phyloP scores from a whole-genome alignment of 2,797 vertebrate species.

The Scomberomorus guttatus region DNA sequence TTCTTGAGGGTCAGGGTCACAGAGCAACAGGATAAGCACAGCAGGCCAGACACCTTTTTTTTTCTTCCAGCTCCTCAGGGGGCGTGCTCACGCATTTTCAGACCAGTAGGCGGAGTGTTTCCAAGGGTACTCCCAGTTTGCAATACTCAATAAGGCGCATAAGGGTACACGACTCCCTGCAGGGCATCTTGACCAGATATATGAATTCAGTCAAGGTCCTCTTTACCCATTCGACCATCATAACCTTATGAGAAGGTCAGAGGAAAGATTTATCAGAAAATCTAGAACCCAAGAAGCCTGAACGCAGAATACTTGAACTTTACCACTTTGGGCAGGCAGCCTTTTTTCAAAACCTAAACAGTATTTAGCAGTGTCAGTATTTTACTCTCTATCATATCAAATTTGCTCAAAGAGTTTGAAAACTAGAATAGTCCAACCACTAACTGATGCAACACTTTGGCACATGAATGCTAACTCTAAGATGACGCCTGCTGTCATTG shows the following conservation, averaged over 20 bases:
- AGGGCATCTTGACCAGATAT: not conserved
- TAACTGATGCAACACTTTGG: constrained; percentile 21
- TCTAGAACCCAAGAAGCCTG: no score
- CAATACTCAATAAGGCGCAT: not conserved
- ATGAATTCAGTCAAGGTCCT: not conserved
- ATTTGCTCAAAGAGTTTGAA: constrained; percentile 10
- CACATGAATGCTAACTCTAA: not conserved
- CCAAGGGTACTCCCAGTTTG: not conserved
- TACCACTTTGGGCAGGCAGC: not conserved
- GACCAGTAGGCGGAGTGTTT: not conserved
- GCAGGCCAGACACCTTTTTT: not conserved
- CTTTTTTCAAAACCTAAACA: not conserved
- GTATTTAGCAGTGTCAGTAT: not conserved
- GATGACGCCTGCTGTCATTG: constrained; percentile 12
- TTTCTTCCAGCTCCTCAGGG: not conserved
- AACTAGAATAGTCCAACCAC: constrained; percentile 13
- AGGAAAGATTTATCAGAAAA: not conserved
- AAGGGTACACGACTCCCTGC: not conserved
- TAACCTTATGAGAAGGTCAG: not conserved
- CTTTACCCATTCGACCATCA: not conserved
- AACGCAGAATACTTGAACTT: not conserved
- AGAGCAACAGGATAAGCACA: constrained; percentile 16
- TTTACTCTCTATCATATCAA: not conserved
- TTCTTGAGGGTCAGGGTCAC: constrained; percentile 20
- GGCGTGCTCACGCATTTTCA: not conserved